These are phyloP conservation scores for Calameuta idolon DNA, from an alignment of 2,888 invertebrate genomes.

Conservation along the genomic window DNA sequence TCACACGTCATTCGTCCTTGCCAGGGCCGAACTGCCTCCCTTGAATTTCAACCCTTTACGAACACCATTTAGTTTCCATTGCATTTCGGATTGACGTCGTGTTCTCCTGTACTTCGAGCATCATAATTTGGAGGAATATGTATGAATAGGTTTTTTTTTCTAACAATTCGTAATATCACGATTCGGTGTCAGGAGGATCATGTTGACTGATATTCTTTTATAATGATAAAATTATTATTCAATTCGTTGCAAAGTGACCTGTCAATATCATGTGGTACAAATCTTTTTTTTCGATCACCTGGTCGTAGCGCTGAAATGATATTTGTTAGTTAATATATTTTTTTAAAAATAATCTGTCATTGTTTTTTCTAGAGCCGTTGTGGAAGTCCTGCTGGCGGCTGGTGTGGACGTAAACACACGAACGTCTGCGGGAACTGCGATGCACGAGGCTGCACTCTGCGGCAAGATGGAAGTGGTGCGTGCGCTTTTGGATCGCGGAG, in stretches of 20 bases:
- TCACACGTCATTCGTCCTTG: neutral
- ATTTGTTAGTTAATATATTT: neutral
- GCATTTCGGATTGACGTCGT: neutral
- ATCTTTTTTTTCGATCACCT: neutral
- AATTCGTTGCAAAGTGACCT: neutral
- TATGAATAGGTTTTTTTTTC: neutral
- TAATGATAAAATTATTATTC: neutral
- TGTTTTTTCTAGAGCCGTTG: conserved; percentile 75
- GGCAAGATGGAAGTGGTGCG: conserved; percentile 91
- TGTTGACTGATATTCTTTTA: neutral
- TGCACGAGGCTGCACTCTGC: conserved; percentile 94
- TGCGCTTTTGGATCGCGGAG: conserved; percentile 83
- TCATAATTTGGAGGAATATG: neutral
- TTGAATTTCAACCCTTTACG: neutral
- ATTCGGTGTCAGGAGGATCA: neutral
- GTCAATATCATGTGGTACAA: neutral
- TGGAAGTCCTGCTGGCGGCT: conserved; percentile 83
- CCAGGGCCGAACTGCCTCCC: neutral
- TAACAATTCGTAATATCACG: neutral
- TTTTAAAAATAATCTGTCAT: neutral
- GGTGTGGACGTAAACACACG: conserved; percentile 90
- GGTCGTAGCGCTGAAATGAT: neutral
- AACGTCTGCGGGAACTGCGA: conserved; percentile 88
- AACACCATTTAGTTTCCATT: neutral
- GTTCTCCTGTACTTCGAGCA: neutral